phyloP scores from a whole-genome alignment of 2,888 invertebrate genomes.

The Ditylenchus weischeri region DNA sequence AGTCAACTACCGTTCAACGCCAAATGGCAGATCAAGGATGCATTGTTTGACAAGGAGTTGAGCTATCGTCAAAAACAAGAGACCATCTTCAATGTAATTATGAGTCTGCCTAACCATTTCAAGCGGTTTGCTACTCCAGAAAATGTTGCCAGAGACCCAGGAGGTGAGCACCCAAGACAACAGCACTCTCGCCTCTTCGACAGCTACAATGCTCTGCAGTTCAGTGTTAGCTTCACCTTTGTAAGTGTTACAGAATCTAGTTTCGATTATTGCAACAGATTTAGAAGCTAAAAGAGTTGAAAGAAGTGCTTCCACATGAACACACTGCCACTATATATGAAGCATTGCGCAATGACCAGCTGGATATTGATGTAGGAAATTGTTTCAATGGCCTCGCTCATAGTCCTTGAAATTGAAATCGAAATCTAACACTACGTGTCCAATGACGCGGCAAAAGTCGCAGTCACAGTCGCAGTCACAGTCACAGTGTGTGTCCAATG shows the following conservation, averaged over 20 bases:
- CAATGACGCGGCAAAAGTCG: no score
- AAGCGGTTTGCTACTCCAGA: neutral
- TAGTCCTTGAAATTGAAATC: no score
- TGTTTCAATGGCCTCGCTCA: no score
- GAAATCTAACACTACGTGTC: no score
- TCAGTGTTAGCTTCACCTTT: constrained; percentile 31
- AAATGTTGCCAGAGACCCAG: neutral
- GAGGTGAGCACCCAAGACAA: neutral
- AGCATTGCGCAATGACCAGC: constrained; percentile 18
- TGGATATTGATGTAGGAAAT: constrained; percentile 23
- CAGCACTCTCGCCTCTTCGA: constrained; percentile 34
- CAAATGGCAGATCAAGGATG: constrained; percentile 33
- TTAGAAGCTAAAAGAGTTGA: constrained; percentile 30
- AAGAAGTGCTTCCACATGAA: constrained; percentile 11
- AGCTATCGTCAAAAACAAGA: constrained; percentile 28
- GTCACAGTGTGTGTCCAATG: no score
- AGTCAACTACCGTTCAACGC: constrained; percentile 27
- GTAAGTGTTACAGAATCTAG: constrained; percentile 15
- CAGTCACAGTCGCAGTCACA: no score
- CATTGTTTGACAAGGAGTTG: constrained; percentile 29
- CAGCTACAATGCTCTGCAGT: constrained; percentile 26
- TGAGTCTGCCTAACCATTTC: neutral
- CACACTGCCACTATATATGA: constrained; percentile 13
- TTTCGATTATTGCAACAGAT: neutral
- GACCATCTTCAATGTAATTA: constrained; percentile 25